Evolutionary conservation across 2,888 invertebrate species (phyloP).

Genomic region (Netelia melanura): DNA sequence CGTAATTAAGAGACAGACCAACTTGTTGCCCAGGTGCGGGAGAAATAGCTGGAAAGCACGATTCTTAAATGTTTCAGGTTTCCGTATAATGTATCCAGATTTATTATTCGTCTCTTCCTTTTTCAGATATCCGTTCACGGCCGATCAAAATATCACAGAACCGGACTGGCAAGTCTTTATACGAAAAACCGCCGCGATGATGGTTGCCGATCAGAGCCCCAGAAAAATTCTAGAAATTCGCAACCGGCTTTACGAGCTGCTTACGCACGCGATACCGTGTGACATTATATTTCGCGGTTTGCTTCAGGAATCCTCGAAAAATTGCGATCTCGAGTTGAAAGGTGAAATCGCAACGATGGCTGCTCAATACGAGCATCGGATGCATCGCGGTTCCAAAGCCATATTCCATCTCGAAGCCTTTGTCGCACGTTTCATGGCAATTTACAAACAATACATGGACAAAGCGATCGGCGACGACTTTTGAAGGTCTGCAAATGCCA

Average conservation of each 20-base stretch:
- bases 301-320: slow-evolving; percentile 92
- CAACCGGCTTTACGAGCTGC: slow-evolving; percentile 95
- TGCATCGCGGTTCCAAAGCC: slow-evolving; percentile 96
- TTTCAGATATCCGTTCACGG: slow-evolving; percentile 91
- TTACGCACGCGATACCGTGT: slow-evolving; percentile 97
- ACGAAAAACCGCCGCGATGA: slow-evolving; percentile 93
- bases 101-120: slow-evolving; percentile 13
- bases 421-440: slow-evolving; percentile 97
- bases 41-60: too few relatives aligned
- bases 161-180: slow-evolving; percentile 98
- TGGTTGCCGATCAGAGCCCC: slow-evolving; percentile 94
- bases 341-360: slow-evolving; percentile 94
- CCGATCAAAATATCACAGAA: slow-evolving; percentile 92
- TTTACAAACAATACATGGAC: slow-evolving; percentile 95
- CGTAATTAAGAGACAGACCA: too few relatives aligned
- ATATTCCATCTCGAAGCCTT: slow-evolving; percentile 99
- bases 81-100: neutral
- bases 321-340: slow-evolving; percentile 96
- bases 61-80: too few relatives aligned
- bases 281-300: slow-evolving; percentile 96
- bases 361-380: slow-evolving; percentile 96
- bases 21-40: too few relatives aligned
- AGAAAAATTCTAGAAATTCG: slow-evolving; percentile 94
- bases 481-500: neutral
- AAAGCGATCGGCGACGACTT: slow-evolving; percentile 87